Conservation (phyloP, 2,797 vertebrate species). For the Propithecus perrieri region DNA sequence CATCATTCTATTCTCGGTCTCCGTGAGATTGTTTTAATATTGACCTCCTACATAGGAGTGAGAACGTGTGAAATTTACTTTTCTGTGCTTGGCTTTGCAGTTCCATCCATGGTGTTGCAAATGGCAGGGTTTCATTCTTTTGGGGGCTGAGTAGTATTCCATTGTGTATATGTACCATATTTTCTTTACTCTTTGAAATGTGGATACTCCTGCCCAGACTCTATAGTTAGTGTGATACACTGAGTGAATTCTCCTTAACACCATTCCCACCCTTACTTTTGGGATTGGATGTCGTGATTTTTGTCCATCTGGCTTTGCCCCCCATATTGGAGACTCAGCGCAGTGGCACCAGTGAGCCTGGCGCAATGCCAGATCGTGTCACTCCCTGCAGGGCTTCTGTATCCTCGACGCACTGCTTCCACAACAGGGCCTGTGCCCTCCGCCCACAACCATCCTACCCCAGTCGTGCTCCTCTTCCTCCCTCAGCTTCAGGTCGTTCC, state of each 20-base stretch:
- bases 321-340: not conserved
- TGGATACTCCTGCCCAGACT: not conserved
- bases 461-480: not conserved
- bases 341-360: not conserved
- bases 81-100: not conserved
- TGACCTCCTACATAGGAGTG: not conserved
- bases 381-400: not conserved
- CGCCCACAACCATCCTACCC: not conserved
- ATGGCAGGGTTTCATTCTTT: not conserved
- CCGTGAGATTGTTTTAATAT: not conserved
- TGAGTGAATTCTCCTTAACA: not conserved
- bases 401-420: not conserved
- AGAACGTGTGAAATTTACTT: not conserved
- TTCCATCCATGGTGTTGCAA: not conserved
- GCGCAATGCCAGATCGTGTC: rapidly evolving
- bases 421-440: not conserved
- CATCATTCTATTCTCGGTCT: not conserved
- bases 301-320: not conserved
- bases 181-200: not conserved
- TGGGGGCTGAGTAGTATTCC: no score
- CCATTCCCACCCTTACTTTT: rapidly evolving
- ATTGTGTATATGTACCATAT: not conserved
- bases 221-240: not conserved
- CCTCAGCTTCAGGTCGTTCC: not conserved
- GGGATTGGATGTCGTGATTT: not conserved